These are phyloP conservation scores for Gryon sp. DNA, from an alignment of 1,140 invertebrate species.

Conservation along the genomic window DNA sequence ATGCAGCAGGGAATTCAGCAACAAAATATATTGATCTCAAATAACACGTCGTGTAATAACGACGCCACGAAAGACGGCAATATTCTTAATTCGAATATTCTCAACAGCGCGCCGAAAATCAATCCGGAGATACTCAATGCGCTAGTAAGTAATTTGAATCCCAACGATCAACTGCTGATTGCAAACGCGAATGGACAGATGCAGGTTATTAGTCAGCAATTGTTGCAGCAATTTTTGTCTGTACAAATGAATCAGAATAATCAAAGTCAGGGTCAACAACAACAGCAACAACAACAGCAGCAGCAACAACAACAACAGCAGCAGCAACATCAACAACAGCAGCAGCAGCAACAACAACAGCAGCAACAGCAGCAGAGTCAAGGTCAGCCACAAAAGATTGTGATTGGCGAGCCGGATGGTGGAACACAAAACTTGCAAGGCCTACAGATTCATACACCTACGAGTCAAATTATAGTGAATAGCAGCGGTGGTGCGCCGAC, in stretches of 20 bases:
- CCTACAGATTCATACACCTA: slow-evolving; percentile 78
- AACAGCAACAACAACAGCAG: slow-evolving; percentile 29
- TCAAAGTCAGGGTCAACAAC: slow-evolving; percentile 49
- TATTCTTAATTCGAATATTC: slow-evolving; percentile 72
- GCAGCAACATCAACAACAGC: too few relatives aligned
- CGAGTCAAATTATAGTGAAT: slow-evolving; percentile 78
- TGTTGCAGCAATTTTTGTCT: slow-evolving; percentile 75
- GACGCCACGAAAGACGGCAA: slow-evolving; percentile 46
- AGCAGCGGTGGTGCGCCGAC: slow-evolving; percentile 78
- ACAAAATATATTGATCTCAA: slow-evolving; percentile 73
- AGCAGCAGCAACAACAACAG: slow-evolving; percentile 23
- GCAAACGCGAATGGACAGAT: slow-evolving; percentile 78
- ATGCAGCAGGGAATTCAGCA: slow-evolving; percentile 66
- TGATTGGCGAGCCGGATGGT: slow-evolving; percentile 75
- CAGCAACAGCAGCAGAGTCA: slow-evolving; percentile 43
- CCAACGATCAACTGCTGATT: slow-evolving; percentile 77
- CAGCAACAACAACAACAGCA: too few relatives aligned
- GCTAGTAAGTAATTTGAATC: slow-evolving; percentile 77
- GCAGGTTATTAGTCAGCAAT: slow-evolving; percentile 78
- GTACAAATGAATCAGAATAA: slow-evolving; percentile 72
- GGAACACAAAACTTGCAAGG: slow-evolving; percentile 75
- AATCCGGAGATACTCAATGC: slow-evolving; percentile 77
- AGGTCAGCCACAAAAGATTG: slow-evolving; percentile 74
- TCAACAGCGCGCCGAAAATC: slow-evolving; percentile 76
- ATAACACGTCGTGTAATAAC: slow-evolving; percentile 51